Conservation (phyloP, 2,888 invertebrate genomes). For the Alsophila aescularia region DNA sequence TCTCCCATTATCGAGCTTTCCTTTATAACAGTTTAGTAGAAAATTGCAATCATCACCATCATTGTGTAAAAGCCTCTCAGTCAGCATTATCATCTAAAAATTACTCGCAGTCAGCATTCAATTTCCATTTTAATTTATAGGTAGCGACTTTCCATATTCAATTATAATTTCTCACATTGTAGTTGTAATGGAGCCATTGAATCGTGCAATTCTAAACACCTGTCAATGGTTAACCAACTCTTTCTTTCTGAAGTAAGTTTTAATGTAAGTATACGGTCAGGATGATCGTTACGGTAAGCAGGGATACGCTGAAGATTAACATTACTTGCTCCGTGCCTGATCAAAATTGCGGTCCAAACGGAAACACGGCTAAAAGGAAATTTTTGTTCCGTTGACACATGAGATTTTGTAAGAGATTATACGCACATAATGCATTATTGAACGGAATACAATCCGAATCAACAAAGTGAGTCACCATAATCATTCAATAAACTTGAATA, state of each 20-base stretch:
- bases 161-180: not conserved
- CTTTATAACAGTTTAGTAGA: too few relatives aligned
- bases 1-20: too few relatives aligned
- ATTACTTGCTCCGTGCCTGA: not conserved
- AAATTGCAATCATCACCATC: not conserved
- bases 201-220: constrained; percentile 3
- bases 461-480: too few relatives aligned
- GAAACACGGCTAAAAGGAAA: too few relatives aligned
- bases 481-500: not conserved
- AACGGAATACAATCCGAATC: too few relatives aligned
- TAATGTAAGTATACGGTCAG: constrained; percentile 10
- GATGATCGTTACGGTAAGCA: not conserved
- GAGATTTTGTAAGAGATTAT: too few relatives aligned
- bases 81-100: not conserved
- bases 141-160: not conserved
- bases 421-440: too few relatives aligned
- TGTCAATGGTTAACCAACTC: constrained; percentile 6
- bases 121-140: not conserved
- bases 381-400: too few relatives aligned
- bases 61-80: not conserved
- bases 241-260: constrained; percentile 18
- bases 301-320: not conserved
- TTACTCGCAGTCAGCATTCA: not conserved
- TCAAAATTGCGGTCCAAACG: too few relatives aligned
- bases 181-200: not conserved